Evolutionary conservation across 2,888 invertebrate species (phyloP), one percentile per base, ranked within the genome.

Genomic region (Heliconius aoede): DNA sequence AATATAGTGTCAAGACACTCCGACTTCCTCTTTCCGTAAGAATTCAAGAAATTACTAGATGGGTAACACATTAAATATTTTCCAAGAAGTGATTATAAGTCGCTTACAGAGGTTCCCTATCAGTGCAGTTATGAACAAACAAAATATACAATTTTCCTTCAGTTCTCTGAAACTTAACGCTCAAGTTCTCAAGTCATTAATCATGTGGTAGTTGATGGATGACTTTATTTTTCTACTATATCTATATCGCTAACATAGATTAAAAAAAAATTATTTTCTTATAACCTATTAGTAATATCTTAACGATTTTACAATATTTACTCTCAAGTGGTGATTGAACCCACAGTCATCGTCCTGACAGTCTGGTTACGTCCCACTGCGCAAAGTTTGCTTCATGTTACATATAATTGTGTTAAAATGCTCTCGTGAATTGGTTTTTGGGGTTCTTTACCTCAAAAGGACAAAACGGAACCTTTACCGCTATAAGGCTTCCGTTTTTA

Each of bases 171-270:
- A 61, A 72, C 60, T 61, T 72, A 61, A 72, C 60, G 55, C 72
- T 36, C 18, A 72, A 72, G 60, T 72, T 72, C 58, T 60, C 26
- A 11, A 58, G 40, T 26, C 72, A 61, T 72, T 72, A 72, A 72
- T 72, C 72, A 72, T 40, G 18, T 32, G 40, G 72, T 61, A 60
- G 60, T 61, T 72, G 60, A 72, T 72, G 21, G 60, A 72, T 61
- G 60, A 72, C 26, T 61, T 21, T 72, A 72, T 61, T 61, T 60
- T 61, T n/a, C n/a, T n/a, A n/a, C n/a, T n/a, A n/a, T n/a, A n/a
- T n/a, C n/a, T 72, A 72, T 72, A 72, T 60, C 72, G 60, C n/a
- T n/a, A n/a, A 18, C 55, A 58, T 24, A 24, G 7, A 68, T 4
- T 58, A 26, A 71, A 32, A 71, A 71, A 4, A n/a, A 26, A 58